These are phyloP conservation scores for Pseudococcus longispinus DNA, from an alignment of 2,888 invertebrate species.

Conservation along the genomic window DNA sequence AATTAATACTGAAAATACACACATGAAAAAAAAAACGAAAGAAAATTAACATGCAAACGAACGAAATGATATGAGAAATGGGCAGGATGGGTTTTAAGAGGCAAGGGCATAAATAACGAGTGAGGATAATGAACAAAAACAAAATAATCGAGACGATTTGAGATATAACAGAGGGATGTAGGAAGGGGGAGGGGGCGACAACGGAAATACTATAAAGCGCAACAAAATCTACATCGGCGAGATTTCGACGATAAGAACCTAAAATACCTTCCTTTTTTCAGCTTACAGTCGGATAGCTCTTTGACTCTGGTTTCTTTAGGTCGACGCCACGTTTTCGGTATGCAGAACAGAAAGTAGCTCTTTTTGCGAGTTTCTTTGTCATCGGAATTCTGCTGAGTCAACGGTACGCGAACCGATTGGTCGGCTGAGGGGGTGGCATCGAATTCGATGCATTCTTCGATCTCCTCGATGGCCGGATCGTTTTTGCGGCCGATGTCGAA, in stretches of 20 bases:
- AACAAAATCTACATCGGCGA: conserved; percentile 47
- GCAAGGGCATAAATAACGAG: background rate
- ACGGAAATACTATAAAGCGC: background rate
- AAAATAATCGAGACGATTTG: background rate
- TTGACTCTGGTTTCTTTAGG: background rate
- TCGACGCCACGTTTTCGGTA: conserved; percentile 25
- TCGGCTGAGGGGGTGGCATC: background rate
- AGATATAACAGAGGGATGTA: no score
- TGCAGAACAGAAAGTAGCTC: conserved; percentile 49
- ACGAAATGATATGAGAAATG: background rate
- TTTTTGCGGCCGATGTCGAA: background rate
- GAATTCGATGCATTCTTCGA: conserved; percentile 53
- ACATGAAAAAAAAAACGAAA: background rate
- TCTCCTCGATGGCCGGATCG: conserved; percentile 35
- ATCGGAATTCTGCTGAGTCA: background rate
- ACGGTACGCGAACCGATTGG: background rate
- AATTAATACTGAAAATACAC: conserved; percentile 21
- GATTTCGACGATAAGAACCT: conserved; percentile 45
- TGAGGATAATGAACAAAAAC: background rate
- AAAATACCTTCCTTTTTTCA: conserved; percentile 48
- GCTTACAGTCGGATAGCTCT: conserved; percentile 23
- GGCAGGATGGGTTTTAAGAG: background rate
- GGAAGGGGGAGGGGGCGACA: no score
- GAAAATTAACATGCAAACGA: background rate
- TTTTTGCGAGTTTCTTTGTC: conserved; percentile 14